phyloP scores from a whole-genome alignment of 2,113 vertebrate genomes.

The Siphamia tubifer region DNA sequence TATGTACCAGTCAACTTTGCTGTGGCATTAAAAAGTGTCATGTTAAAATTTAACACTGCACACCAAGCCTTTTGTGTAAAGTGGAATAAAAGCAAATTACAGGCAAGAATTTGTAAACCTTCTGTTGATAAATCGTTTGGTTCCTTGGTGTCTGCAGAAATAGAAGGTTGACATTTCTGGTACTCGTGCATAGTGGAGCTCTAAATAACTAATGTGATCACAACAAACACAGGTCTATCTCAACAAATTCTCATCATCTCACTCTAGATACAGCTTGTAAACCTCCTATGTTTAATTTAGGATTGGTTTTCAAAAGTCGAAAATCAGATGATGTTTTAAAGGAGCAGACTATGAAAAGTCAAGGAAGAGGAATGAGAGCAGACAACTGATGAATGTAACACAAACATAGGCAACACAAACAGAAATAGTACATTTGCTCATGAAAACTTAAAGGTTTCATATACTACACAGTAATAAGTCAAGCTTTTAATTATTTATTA shows the following conservation, averaged over 20 bases:
- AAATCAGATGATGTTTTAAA: not conserved
- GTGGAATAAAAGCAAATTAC: not conserved
- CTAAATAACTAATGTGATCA: not conserved
- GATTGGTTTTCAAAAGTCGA: not conserved
- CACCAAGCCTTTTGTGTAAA: not conserved
- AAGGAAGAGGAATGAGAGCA: not conserved
- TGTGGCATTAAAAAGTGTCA: not conserved
- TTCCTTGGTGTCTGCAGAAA: not conserved
- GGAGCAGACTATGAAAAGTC: not conserved
- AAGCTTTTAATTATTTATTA: not conserved
- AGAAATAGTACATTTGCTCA: not conserved
- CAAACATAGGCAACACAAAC: constrained; percentile 17
- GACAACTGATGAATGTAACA: constrained; percentile 16
- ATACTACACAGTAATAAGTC: constrained; percentile 14
- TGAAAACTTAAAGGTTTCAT: not conserved
- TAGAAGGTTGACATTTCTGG: not conserved
- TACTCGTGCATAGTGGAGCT: not conserved
- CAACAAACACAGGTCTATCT: not conserved
- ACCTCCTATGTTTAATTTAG: not conserved
- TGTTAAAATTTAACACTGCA: not conserved
- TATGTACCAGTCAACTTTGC: too few relatives aligned
- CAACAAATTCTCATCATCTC: not conserved
- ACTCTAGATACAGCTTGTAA: not conserved
- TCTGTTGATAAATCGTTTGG: not conserved
- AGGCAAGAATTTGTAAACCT: not conserved